Evolutionary conservation across 2,888 invertebrate species (phyloP).

Genomic region (Thecophora atra): DNA sequence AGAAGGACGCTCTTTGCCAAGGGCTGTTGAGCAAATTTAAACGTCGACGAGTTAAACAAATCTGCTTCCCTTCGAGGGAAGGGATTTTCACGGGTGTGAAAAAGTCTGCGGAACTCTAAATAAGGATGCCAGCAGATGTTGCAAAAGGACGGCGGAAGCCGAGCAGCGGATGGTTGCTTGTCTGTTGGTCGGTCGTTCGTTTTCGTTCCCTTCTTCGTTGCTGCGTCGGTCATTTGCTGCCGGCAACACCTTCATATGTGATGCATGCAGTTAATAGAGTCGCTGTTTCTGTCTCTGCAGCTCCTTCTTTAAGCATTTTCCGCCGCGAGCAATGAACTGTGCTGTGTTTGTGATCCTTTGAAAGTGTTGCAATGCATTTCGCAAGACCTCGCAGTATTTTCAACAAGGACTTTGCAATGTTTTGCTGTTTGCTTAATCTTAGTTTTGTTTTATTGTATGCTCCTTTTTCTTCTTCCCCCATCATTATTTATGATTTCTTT

Average conservation of each 20-base stretch:
- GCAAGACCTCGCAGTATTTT: constrained; percentile 14
- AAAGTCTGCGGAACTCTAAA: background rate
- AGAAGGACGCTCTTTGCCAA: constrained; percentile 9
- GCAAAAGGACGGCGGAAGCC: background rate
- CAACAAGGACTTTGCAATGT: background rate
- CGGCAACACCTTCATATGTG: constrained; percentile 13
- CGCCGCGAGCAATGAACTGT: constrained; percentile 33
- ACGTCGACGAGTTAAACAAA: background rate
- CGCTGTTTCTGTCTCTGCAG: too few relatives aligned
- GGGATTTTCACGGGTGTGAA: background rate
- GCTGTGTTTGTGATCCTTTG: constrained; percentile 15
- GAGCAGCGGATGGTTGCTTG: background rate
- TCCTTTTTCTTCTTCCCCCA: too few relatives aligned
- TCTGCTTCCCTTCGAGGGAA: background rate
- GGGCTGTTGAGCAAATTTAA: background rate
- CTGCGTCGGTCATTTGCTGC: constrained; percentile 16
- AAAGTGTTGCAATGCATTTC: background rate
- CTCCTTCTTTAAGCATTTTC: background rate
- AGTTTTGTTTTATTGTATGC: background rate
- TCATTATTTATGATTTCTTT: background rate
- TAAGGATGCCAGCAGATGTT: background rate
- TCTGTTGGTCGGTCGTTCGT: background rate
- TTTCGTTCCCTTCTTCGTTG: too few relatives aligned
- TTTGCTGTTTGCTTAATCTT: background rate
- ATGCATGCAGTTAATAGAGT: constrained; percentile 2